Evolutionary conservation across 1,140 invertebrate genomes (phyloP), one percentile per base, ranked within the genome.

Genomic region (Bradynema listronoti): DNA sequence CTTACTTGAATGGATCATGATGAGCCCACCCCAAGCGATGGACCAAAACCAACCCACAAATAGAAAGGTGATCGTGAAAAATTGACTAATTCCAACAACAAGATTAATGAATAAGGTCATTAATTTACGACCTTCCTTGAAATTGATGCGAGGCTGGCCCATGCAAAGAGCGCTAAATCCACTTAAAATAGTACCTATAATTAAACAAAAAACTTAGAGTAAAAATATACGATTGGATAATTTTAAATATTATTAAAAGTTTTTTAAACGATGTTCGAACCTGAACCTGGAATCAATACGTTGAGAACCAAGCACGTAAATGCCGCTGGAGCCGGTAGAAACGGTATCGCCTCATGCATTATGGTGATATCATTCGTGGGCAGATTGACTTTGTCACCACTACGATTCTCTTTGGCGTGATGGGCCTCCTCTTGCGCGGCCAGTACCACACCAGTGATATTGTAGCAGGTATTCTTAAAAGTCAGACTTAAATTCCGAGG

Each of bases 41-140:
- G 89, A 91, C 91, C 91, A 95, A 61, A 91, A 90, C 91, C 91
- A 95, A 2, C 91, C 91, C 29, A 95, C 90, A 5, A 93, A 84
- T 61, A 90, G 87, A 79, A 94, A 93, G 24, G 92, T 83, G n/a
- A 93, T 87, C 3, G 89, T 91, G 80, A 91, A 91, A 49, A 89
- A 81, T 79, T 94, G 91, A 32, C 86, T 85, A 22, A 86, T 80
- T 0, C 89, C 89, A 34, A 93, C 87, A 62, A 90, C 81, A 14
- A 88, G 78, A 81, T 93, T 88, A 29, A 92, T 86, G 56, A 88
- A 83, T 61, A 89, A 85, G 4, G 87, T 80, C 69, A 86, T 86
- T 42, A 89, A 81, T 63, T 72, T 74, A 9, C 71, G 24, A 69
- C 68, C 75, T 49, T 70, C 66, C 56, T 82, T 81, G 39, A 72